Evolutionary conservation across 1,140 invertebrate genomes (phyloP).

Genomic region (Adoxophyes honmai): DNA sequence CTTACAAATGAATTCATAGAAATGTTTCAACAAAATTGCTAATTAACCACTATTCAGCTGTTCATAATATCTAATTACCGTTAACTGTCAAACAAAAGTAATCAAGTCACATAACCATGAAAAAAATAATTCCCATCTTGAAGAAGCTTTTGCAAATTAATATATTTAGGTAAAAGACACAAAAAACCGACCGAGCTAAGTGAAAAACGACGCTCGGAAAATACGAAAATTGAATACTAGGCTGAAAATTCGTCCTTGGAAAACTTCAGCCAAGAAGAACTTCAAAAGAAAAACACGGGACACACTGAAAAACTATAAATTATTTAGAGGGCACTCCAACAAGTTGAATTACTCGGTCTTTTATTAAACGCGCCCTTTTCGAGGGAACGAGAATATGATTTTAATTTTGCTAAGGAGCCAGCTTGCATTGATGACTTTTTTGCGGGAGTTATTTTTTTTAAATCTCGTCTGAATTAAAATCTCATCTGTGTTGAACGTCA

Average conservation of each 20-base stretch:
- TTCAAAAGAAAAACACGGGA: not conserved
- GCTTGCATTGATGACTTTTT: not conserved
- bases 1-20: too few relatives aligned
- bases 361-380: not conserved
- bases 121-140: not conserved
- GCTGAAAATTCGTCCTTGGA: not conserved
- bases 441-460: not conserved
- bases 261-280: not conserved
- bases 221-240: not conserved
- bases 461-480: conserved; percentile 21
- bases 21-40: too few relatives aligned
- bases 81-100: too few relatives aligned
- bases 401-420: not conserved
- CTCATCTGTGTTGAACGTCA: conserved; percentile 23
- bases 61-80: too few relatives aligned
- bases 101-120: not conserved
- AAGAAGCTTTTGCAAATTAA: conserved; percentile 13
- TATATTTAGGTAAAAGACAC: conserved; percentile 6
- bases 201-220: not conserved
- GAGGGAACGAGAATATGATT: not conserved
- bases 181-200: not conserved
- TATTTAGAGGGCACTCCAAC: not conserved
- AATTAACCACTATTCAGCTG: too few relatives aligned
- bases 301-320: not conserved
- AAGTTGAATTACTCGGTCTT: not conserved